A percentile compares a stretch with the other conserved stretches of the same genome.
Conservation (phyloP, 2,113 vertebrate genomes). For the Heptranchias perlo region DNA sequence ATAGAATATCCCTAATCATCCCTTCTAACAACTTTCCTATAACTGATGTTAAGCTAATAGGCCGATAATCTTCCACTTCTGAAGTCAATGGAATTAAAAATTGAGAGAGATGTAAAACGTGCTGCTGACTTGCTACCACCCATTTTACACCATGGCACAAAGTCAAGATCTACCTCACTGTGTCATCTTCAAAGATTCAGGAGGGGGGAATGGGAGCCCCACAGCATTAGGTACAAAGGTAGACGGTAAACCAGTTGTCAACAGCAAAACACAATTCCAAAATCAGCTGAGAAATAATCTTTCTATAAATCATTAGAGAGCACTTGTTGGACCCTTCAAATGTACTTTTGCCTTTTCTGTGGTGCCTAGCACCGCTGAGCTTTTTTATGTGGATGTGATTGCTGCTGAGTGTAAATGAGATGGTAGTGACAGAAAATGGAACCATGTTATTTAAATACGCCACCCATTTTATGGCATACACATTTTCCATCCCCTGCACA, state of each 20-base stretch:
- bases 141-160: background rate
- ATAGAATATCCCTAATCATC: background rate
- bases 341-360: background rate
- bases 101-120: background rate
- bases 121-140: background rate
- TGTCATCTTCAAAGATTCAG: background rate
- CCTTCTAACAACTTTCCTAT: background rate
- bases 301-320: background rate
- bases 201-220: background rate
- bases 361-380: background rate
- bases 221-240: background rate
- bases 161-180: background rate
- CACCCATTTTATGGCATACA: background rate
- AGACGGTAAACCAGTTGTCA: background rate
- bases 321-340: background rate
- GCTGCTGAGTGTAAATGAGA: background rate
- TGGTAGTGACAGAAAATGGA: background rate
- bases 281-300: background rate
- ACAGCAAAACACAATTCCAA: background rate
- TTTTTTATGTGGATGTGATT: too few species aligned
- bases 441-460: background rate
- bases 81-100: background rate
- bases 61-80: background rate
- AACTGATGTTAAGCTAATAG: background rate
- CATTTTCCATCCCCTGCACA: background rate